A percentile compares a stretch with the other conserved stretches of the same genome.
phyloP scores from a whole-genome alignment of 2,888 invertebrate genomes.

The Eutolmus rufibarbis region DNA sequence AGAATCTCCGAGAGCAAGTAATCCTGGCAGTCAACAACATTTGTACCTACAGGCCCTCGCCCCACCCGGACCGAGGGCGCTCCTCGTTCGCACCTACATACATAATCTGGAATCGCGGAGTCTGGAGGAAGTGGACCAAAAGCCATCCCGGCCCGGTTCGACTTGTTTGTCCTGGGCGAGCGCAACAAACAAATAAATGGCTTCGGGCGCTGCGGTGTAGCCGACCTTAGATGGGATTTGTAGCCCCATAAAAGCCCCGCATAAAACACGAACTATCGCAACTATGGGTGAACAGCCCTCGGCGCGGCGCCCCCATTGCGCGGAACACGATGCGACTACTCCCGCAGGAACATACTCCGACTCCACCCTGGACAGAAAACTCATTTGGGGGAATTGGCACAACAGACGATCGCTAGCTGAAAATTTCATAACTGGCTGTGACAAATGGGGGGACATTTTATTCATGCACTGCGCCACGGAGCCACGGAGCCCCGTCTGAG shows the following conservation, averaged over 20 bases:
- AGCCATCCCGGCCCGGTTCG: neutral
- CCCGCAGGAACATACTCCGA: neutral
- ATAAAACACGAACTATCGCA: neutral
- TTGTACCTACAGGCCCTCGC: neutral
- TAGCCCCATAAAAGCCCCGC: neutral
- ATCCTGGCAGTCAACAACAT: neutral
- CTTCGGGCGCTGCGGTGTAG: neutral
- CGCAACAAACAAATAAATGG: neutral
- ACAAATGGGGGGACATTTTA: constrained; percentile 1
- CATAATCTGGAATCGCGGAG: neutral
- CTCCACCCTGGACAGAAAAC: neutral
- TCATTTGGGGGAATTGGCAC: constrained; percentile 19
- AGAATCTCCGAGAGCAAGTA: neutral
- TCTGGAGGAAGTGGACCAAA: neutral
- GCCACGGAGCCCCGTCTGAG: neutral
- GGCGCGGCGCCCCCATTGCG: neutral
- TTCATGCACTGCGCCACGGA: neutral
- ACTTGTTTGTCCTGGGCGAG: neutral
- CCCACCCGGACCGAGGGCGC: neutral
- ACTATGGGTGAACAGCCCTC: neutral
- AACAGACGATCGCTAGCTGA: neutral
- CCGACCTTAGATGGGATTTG: neutral
- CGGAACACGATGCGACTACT: neutral
- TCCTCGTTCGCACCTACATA: neutral
- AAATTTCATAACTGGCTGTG: constrained; percentile 12